A percentile compares a stretch with the other conserved stretches of the same genome.
Evolutionary conservation across 2,888 invertebrate species (phyloP).

Genomic region (Aspidiotus rigidus): DNA sequence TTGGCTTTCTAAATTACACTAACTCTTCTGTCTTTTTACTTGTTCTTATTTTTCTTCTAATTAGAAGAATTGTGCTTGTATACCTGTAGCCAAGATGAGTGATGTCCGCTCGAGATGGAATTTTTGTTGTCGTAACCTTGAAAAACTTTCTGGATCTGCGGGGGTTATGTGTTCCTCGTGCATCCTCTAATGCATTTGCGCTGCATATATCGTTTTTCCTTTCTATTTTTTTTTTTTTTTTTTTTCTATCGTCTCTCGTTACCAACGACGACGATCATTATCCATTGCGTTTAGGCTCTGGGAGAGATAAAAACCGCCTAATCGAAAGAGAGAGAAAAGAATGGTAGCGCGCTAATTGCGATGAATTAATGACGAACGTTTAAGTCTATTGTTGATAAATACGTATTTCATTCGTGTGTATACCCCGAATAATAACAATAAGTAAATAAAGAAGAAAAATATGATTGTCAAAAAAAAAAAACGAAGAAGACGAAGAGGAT

Average conservation of each 20-base stretch:
- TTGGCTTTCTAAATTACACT: too few species aligned
- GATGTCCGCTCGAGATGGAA: not conserved
- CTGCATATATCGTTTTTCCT: not conserved
- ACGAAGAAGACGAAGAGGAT: too few species aligned
- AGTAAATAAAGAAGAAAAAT: not conserved
- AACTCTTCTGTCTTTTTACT: too few species aligned
- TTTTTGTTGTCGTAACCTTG: slow-evolving; percentile 19
- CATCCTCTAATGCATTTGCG: not conserved
- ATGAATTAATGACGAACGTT: slow-evolving; percentile 23
- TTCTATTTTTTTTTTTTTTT: not conserved
- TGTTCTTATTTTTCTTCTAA: too few species aligned
- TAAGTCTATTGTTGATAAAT: slow-evolving; percentile 1
- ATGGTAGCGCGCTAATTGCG: slow-evolving; percentile 14
- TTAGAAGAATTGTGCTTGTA: too few species aligned
- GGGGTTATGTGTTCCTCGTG: not conserved
- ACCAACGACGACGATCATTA: slow-evolving; percentile 19
- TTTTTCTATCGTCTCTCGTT: not conserved
- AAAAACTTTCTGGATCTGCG: slow-evolving; percentile 28
- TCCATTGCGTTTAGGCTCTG: slow-evolving; percentile 11
- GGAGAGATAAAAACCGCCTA: too few species aligned
- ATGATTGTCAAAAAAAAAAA: not conserved
- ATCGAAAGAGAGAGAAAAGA: too few species aligned
- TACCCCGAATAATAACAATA: not conserved
- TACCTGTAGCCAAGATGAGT: too few species aligned
- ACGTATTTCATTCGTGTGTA: not conserved